Evolutionary conservation across 2,888 invertebrate genomes (phyloP), one percentile per base, ranked within the genome.

Genomic region (Adelphocoris suturalis): DNA sequence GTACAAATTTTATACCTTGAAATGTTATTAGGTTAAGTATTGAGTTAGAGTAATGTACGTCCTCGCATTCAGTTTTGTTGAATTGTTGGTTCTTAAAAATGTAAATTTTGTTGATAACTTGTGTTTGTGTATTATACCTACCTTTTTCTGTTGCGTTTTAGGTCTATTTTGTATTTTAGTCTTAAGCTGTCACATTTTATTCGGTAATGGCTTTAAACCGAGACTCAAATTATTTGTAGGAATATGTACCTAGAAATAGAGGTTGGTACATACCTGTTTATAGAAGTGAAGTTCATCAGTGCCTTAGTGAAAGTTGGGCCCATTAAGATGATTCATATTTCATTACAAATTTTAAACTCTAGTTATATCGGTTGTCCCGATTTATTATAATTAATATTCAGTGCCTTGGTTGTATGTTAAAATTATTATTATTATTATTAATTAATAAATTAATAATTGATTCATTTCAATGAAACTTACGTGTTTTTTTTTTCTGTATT

Each of bases 181-280:
- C 23, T 37, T 23, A 12, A 68, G 23, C 0, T 68, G 23, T 68
- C 68, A 13, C 68, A 13, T n/a, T 57, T 57, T 16, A 57, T 68
- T 68, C 23, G 68, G 68, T 68, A 23, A 68, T 23, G 23, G 68
- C 68, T 68, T 68, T 68, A 68, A 68, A 68, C 9, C 11, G 57
- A 27, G 68, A 23, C 68, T 68, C 23, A 16, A 52, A 52, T 16
- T 52, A 23, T 68, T 23, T 23, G 0, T 68, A 27, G 23, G 27
- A n/a, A n/a, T 23, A 19, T 11, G n/a, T n/a, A n/a, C 57, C 7
- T 57, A 0, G n/a, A n/a, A 16, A n/a, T 57, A 16, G 0, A 14
- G 0, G 16, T 11, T 37, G 37, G 37, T 37, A 4, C 37, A 7
- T 4, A 37, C 37, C 37, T 37, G 7, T 37, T 37, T 7, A 37